A percentile compares a stretch with the other conserved stretches of the same genome.
Evolutionary conservation across 2,888 invertebrate species (phyloP).

Genomic region (Tetragnatha montana): DNA sequence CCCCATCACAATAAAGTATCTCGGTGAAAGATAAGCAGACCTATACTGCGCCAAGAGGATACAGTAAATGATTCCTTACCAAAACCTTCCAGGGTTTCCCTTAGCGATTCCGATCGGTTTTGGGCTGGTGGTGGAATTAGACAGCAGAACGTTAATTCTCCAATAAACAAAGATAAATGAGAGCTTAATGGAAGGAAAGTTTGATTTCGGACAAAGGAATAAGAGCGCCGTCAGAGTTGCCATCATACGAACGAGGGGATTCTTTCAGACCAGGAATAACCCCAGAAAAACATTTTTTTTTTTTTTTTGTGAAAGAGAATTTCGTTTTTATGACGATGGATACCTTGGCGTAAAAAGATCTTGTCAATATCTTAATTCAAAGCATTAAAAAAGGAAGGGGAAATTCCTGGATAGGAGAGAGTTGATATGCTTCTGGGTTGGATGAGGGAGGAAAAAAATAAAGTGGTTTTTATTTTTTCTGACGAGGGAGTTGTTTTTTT

Average conservation of each 20-base stretch:
- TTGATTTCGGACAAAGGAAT: not conserved
- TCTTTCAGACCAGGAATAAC: no score
- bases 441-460: not conserved
- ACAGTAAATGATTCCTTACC: not conserved
- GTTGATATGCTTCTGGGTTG: not conserved
- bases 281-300: no score
- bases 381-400: not conserved
- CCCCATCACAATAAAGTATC: not conserved
- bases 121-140: not conserved
- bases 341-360: not conserved
- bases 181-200: slow-evolving; percentile 1
- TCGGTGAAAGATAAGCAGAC: not conserved
- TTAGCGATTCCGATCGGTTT: not conserved
- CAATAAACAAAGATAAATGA: slow-evolving; percentile 24
- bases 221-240: not conserved
- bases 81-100: not conserved
- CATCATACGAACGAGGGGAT: not conserved
- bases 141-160: slow-evolving; percentile 16
- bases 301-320: not conserved
- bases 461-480: not conserved
- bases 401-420: not conserved
- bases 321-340: not conserved
- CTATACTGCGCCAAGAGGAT: not conserved
- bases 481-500: not conserved
- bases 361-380: not conserved